These are phyloP conservation scores for Chloropsis cyanopogon DNA, from an alignment of 2,113 vertebrate genomes.

Conservation along the genomic window DNA sequence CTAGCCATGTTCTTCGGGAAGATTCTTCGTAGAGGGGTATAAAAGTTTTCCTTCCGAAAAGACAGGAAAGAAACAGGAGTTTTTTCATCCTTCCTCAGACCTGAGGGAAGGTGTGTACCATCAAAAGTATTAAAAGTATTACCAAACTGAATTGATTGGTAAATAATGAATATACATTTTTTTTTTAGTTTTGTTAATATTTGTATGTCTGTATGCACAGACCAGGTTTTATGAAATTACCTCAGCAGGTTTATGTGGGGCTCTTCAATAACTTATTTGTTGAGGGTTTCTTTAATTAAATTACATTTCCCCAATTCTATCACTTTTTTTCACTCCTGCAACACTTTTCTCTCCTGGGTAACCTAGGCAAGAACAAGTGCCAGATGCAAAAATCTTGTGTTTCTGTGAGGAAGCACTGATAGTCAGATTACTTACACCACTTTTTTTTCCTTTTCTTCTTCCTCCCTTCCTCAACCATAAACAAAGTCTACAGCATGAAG, in stretches of 20 bases:
- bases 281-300: not conserved
- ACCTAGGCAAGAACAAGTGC: not conserved
- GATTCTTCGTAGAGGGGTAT: not conserved
- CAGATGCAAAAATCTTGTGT: conserved; percentile 18
- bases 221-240: not conserved
- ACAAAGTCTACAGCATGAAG: conserved; percentile 42
- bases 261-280: not conserved
- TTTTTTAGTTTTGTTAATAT: not conserved
- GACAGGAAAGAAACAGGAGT: rapidly evolving
- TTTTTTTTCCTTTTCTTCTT: not conserved
- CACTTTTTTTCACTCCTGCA: not conserved
- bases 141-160: not conserved
- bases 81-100: not conserved
- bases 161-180: not conserved
- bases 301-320: not conserved
- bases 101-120: not conserved
- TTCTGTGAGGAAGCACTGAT: not conserved
- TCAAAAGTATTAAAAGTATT: not conserved
- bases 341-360: not conserved
- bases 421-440: not conserved
- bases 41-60: not conserved
- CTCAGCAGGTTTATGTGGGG: not conserved
- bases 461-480: not conserved
- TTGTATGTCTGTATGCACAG: not conserved
- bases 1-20: not conserved